Evolutionary conservation across 2,113 vertebrate species (phyloP).

Genomic region (Murina feae): DNA sequence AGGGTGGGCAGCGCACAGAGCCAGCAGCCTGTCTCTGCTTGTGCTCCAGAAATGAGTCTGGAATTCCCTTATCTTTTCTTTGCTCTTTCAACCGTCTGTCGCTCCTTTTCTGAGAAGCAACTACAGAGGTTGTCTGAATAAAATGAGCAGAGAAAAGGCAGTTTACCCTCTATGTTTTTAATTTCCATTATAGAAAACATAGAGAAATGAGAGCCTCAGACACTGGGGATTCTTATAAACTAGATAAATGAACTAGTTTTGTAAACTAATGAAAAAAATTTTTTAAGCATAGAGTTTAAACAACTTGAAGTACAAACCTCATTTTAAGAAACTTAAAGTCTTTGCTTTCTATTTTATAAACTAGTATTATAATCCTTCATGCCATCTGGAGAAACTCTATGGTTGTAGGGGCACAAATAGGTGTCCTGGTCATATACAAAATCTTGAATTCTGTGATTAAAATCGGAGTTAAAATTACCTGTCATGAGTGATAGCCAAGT

Average conservation of each 20-base stretch:
- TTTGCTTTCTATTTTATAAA: neutral
- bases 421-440: neutral
- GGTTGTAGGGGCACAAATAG: neutral
- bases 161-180: neutral
- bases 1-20: neutral
- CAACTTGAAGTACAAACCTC: neutral
- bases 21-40: rapidly evolving
- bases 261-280: neutral
- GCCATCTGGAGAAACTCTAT: neutral
- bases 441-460: neutral
- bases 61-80: neutral
- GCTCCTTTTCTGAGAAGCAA: neutral
- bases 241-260: neutral
- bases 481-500: neutral
- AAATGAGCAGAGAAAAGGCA: neutral
- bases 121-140: neutral
- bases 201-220: neutral
- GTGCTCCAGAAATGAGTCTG: neutral
- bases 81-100: neutral
- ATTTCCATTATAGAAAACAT: neutral
- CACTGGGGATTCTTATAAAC: neutral
- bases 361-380: neutral
- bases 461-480: neutral
- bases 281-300: neutral
- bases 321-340: neutral